Conservation (phyloP, 2,113 vertebrate species). For the Pygoscelis adeliae region DNA sequence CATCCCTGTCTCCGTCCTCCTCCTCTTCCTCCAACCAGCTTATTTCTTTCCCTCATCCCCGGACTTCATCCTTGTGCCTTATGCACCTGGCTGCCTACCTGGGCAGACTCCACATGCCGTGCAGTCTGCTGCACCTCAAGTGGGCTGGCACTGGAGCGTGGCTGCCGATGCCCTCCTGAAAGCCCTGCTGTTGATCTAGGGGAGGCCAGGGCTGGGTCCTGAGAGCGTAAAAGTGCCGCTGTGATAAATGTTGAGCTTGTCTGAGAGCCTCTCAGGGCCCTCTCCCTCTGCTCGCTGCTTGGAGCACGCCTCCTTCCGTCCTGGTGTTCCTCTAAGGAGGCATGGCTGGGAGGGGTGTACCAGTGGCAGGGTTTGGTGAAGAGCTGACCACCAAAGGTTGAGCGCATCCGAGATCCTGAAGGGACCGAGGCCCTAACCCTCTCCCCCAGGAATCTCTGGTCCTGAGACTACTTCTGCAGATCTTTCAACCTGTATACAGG, state of each 20-base stretch:
- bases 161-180: background rate
- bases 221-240: background rate
- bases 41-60: background rate
- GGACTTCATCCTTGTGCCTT: conserved; percentile 11
- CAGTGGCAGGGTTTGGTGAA: background rate
- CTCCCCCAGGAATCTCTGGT: background rate
- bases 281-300: background rate
- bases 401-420: background rate
- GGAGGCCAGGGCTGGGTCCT: background rate
- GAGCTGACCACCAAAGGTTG: background rate
- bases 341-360: background rate
- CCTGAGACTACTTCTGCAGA: background rate
- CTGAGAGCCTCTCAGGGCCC: background rate
- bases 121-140: background rate
- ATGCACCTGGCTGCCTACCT: background rate
- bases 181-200: background rate
- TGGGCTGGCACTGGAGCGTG: background rate
- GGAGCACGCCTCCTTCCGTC: background rate
- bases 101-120: background rate
- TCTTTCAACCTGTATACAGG: background rate
- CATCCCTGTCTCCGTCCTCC: background rate
- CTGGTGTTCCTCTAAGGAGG: background rate
- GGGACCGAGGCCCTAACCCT: background rate
- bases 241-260: background rate
- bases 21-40: background rate